Conservation (phyloP, 2,797 vertebrate genomes). For the Lagothrix lagotricha region DNA sequence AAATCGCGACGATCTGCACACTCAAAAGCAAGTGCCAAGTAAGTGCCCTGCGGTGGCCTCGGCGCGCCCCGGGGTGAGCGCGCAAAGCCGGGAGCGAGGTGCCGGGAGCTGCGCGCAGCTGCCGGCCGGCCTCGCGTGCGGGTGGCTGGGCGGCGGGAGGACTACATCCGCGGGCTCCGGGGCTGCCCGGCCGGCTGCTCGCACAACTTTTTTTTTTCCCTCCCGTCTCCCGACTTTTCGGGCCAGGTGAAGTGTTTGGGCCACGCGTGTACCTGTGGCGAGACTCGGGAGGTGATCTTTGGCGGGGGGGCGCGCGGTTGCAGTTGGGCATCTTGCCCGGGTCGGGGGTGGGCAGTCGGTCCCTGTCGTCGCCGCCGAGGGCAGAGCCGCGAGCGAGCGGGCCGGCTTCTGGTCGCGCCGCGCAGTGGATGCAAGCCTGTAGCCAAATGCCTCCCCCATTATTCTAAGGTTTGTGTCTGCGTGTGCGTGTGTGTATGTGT, state of each 20-base stretch:
- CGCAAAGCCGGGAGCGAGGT: conserved; percentile 92
- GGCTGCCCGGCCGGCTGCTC: conserved; percentile 90
- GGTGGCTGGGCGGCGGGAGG: conserved; percentile 92
- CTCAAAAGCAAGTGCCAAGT: conserved; percentile 85
- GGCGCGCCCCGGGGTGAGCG: conserved; percentile 89
- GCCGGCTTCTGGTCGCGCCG: conserved; percentile 44
- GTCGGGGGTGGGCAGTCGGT: conserved; percentile 66
- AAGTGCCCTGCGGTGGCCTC: conserved; percentile 89
- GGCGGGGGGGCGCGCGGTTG: conserved; percentile 82
- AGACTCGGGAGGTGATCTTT: conserved; percentile 84
- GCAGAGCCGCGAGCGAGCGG: conserved; percentile 37
- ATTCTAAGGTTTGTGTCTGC: conserved; percentile 67
- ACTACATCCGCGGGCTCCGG: conserved; percentile 84
- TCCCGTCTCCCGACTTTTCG: conserved; percentile 86
- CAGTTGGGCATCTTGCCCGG: conserved; percentile 76
- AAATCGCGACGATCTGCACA: conserved; percentile 85
- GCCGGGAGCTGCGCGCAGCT: conserved; percentile 92
- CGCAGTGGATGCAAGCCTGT: conserved; percentile 44
- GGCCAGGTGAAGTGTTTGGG: conserved; percentile 89
- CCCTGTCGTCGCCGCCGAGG: conserved; percentile 62
- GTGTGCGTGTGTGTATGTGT: background rate
- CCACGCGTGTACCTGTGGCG: conserved; percentile 75
- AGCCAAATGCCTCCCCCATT: conserved; percentile 66
- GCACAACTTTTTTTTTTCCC: conserved; percentile 90
- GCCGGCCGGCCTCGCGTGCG: conserved; percentile 90